Conservation (phyloP, 1,140 invertebrate genomes). For the Zelostemma sp. region DNA sequence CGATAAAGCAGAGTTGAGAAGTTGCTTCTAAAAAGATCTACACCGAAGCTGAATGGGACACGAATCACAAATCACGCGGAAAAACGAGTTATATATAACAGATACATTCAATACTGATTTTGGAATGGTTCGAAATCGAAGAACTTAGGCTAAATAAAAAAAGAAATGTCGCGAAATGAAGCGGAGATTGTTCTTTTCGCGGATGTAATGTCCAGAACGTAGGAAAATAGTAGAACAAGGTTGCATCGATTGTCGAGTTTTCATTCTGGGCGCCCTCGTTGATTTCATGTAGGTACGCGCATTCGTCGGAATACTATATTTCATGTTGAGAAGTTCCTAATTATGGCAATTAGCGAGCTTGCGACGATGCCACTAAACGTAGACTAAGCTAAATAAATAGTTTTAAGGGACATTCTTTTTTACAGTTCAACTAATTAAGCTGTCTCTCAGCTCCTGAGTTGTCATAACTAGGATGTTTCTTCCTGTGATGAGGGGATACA, state of each 20-base stretch:
- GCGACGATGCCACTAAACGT: slow-evolving; percentile 2
- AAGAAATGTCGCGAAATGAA: background rate
- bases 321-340: slow-evolving; percentile 31
- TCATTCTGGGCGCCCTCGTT: slow-evolving; percentile 25
- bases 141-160: slow-evolving; percentile 1
- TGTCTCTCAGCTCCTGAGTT: slow-evolving; percentile 35
- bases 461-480: slow-evolving; percentile 45
- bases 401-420: slow-evolving; percentile 14
- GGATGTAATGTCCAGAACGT: background rate
- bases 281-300: slow-evolving; percentile 50
- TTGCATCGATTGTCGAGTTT: slow-evolving; percentile 15
- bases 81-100: slow-evolving; percentile 47
- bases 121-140: slow-evolving; percentile 61
- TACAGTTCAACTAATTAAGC: slow-evolving; percentile 13
- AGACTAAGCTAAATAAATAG: slow-evolving; percentile 35
- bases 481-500: slow-evolving; percentile 30
- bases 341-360: slow-evolving; percentile 32
- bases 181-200: slow-evolving; percentile 5
- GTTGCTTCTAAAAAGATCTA: slow-evolving; percentile 3
- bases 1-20: no score
- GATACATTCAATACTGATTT: slow-evolving; percentile 67
- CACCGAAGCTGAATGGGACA: slow-evolving; percentile 43
- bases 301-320: slow-evolving; percentile 36
- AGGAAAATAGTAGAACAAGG: slow-evolving; percentile 12
- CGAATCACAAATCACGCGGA: slow-evolving; percentile 36